phyloP scores from a whole-genome alignment of 2,797 vertebrate genomes.

The Onychomys arenicola region DNA sequence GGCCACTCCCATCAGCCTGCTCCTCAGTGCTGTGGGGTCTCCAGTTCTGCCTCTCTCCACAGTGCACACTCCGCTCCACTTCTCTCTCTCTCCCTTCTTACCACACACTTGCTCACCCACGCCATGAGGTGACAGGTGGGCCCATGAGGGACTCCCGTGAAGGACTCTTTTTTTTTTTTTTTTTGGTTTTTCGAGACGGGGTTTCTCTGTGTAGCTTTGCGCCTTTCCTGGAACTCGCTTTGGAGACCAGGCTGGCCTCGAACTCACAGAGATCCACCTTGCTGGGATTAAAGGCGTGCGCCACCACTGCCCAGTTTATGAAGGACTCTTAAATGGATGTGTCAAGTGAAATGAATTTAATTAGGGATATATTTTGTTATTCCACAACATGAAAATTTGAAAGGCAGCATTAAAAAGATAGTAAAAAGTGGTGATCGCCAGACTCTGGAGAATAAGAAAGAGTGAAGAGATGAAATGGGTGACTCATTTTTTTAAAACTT shows the following conservation, averaged over 20 bases:
- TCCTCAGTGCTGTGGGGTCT: neutral
- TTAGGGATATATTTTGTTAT: neutral
- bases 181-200: too few species aligned
- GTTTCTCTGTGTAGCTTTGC: too few species aligned
- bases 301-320: too few species aligned
- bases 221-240: too few species aligned
- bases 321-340: neutral
- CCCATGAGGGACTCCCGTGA: neutral
- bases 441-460: neutral
- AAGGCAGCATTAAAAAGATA: neutral
- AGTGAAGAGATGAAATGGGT: neutral
- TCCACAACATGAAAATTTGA: neutral
- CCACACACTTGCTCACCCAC: neutral
- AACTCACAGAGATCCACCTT: too few species aligned
- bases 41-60: neutral
- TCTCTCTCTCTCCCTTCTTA: neutral
- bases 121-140: neutral
- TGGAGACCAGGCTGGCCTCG: too few species aligned
- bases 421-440: neutral
- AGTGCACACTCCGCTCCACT: rapidly evolving
- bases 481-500: neutral
- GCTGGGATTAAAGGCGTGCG: too few species aligned
- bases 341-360: neutral
- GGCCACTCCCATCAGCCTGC: neutral
- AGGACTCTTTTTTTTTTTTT: too few species aligned